Percentiles rank a stretch among this genome's conserved stretches.
Conservation (phyloP, 2,797 vertebrate species). For the Muscicapa striata region DNA sequence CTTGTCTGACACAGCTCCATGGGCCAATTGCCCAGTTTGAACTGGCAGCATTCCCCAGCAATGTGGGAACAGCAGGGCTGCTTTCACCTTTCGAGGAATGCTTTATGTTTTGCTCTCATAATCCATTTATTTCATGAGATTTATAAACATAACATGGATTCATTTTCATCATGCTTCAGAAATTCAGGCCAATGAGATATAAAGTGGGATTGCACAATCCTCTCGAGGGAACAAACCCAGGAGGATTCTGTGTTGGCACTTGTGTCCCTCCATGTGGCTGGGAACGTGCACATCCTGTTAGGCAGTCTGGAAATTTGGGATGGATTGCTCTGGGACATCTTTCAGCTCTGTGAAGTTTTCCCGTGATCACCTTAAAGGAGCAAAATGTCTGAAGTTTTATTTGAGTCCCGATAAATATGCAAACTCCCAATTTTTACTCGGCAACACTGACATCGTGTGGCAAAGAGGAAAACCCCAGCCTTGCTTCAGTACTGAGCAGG, state of each 20-base stretch:
- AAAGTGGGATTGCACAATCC: background rate
- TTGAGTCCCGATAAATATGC: slow-evolving; percentile 1
- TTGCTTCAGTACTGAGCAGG: background rate
- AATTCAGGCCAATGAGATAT: background rate
- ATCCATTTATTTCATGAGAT: background rate
- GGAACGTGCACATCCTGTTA: accelerated
- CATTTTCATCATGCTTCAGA: background rate
- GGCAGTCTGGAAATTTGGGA: background rate
- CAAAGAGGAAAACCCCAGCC: background rate
- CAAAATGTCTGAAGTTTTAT: background rate
- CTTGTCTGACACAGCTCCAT: background rate
- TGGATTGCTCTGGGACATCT: background rate
- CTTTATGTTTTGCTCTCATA: background rate
- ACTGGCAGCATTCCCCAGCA: background rate
- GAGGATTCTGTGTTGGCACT: accelerated
- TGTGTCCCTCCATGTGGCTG: accelerated
- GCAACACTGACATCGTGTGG: slow-evolving; percentile 64
- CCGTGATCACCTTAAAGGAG: background rate
- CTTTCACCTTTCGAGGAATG: background rate
- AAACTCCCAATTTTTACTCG: background rate
- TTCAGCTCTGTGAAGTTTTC: background rate
- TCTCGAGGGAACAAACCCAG: background rate
- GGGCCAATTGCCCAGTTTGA: background rate
- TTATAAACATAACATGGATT: background rate
- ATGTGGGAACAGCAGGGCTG: background rate